Evolutionary conservation across 2,113 vertebrate genomes (phyloP), one percentile per base, ranked within the genome.

Genomic region (Chaetodon trifascialis): DNA sequence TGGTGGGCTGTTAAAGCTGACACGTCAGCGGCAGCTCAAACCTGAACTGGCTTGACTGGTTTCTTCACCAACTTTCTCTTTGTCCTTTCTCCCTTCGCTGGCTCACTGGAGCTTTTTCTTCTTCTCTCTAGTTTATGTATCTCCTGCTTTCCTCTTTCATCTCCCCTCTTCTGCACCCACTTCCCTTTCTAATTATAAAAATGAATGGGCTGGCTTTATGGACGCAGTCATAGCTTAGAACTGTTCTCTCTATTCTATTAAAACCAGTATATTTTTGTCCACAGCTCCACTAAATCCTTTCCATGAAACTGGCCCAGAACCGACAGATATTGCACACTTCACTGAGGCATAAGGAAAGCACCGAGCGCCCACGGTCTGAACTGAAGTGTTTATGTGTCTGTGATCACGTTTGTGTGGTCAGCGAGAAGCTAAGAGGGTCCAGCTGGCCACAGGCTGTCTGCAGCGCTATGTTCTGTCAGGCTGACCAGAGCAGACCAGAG

Each of bases 361-460:
- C 12, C 11, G 49, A 68, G 54, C 16, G 56, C 86, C 73, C 19
- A 30, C n/a, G 5, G 71, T 46, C 3, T 11, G 56, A 72, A 51
- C 36, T 1, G 2, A 65, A 84, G 68, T 78, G 54, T 80, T 80
- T 84, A 64, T 73, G 79, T 82, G 73, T 82, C 84, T 73, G 58
- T n/a, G 17, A 80, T 84, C 71, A 42, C 38, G 49, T 83, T 70
- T 67, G 82, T 86, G 82, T 86, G 80, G 54, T 79, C 83, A 71
- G 66, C n/a, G 83, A 86, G 77, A 83, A 21, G 58, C 76, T 64
- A 83, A 86, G 74, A 71, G 72, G 79, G 59, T 84, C 65, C 79
- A 65, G 77, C 73, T 60, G 77, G 89, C 86, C 89, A 85, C 86
- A 70, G 68, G 87, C 86, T 82, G 81, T 90, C 83, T 78, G 75